Evolutionary conservation across 2,888 invertebrate genomes (phyloP), one percentile per base, ranked within the genome.

Genomic region (Drosophila suboccidentalis): DNA sequence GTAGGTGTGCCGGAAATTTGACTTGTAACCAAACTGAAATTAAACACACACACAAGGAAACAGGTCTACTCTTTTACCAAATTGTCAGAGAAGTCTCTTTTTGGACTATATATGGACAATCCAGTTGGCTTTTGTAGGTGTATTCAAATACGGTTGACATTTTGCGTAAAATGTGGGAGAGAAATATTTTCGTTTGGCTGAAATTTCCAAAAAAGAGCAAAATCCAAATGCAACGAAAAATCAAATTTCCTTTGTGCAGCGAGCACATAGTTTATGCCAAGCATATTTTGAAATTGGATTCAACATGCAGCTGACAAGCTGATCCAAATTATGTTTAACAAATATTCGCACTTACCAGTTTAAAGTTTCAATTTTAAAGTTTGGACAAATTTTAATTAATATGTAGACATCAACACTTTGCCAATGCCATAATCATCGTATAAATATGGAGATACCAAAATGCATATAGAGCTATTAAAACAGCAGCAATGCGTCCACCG

Each of bases 1-100:
- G 59, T 64, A 62, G 59, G 68, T 54, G 67, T 62, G 66, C 87
- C 86, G 84, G 84, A 85, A 83, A 88, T 85, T 85, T 83, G 81
- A 88, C 77, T 78, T 79, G 83, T 79, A 77, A 60, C 87, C 80
- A 86, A 80, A 78, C 58, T 71, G 67, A 76, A 80, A 73, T 53
- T 61, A 59, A 47, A n/a, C 10, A 49, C 9, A 41, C 15, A 19
- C 15, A 46, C 26, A 57, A 13, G 22, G 22, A n/a, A n/a, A 36
- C 13, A 46, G 9, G 11, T 34, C 1, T 4, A 19, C 49, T 34
- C 43, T 44, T 22, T 13, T 22, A 13, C 22, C n/a, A 36, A 32
- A 41, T 32, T 66, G 39, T 26, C 9, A 15, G 19, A 19, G 4
- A 34, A 46, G 57, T 43, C 13, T 58, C 15, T 53, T 19, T 58